Conservation (phyloP, 1,140 invertebrate species). For the Temnothorax curvispinosus region DNA sequence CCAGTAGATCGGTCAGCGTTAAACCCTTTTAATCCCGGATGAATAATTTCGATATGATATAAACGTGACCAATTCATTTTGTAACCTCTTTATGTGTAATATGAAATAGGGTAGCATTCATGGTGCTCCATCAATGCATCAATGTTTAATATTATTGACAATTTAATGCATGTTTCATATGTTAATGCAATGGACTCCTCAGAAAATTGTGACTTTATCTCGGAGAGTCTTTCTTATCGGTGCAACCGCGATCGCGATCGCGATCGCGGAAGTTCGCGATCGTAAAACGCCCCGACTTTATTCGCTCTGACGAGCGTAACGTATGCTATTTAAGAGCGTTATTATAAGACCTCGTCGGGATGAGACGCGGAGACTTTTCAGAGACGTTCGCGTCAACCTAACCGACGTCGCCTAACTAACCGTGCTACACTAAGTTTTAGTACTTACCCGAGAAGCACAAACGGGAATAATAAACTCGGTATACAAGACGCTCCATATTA, state of each 20-base stretch:
- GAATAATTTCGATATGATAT: constrained; percentile 21
- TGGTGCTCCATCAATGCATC: constrained; percentile 1
- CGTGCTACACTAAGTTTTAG: constrained; percentile 32
- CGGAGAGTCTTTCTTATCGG: neutral
- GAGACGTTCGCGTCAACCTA: constrained; percentile 33
- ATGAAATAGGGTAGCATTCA: neutral
- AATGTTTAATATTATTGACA: constrained; percentile 28
- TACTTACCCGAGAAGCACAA: neutral
- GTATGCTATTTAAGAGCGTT: constrained; percentile 41
- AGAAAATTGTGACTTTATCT: neutral
- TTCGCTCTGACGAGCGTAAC: constrained; percentile 24
- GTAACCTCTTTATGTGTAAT: constrained; percentile 7
- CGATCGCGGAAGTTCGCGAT: constrained; percentile 22
- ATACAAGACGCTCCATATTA: neutral
- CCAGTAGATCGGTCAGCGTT: constrained; percentile 15
- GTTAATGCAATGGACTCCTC: neutral
- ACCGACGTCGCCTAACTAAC: constrained; percentile 35
- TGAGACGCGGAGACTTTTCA: constrained; percentile 23
- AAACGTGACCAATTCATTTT: neutral
- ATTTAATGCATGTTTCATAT: constrained; percentile 40
- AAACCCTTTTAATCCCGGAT: constrained; percentile 18
- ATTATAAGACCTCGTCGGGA: constrained; percentile 6
- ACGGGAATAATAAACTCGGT: constrained; percentile 12
- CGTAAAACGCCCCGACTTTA: constrained; percentile 2
- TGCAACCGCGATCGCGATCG: neutral